Conservation (phyloP, 2,888 invertebrate genomes). For the Apantesis nais region DNA sequence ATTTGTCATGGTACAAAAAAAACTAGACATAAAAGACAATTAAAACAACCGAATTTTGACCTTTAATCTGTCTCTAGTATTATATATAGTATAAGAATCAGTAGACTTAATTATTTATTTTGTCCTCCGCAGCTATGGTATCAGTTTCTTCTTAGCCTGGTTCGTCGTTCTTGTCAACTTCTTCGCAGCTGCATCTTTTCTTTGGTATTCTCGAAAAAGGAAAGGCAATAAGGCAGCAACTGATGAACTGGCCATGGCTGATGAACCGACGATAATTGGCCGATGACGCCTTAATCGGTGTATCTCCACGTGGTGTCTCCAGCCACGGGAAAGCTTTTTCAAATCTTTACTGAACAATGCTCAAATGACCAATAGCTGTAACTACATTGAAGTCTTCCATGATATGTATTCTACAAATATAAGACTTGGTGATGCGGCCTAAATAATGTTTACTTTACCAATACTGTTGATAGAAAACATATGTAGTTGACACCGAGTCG, state of each 20-base stretch:
- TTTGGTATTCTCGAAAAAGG: slow-evolving; percentile 93
- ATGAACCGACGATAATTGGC: slow-evolving; percentile 93
- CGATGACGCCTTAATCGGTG: slow-evolving; percentile 78
- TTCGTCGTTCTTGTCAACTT: slow-evolving; percentile 90
- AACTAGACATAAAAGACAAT: too few relatives aligned
- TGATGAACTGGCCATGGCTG: slow-evolving; percentile 93
- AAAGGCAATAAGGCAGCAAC: slow-evolving; percentile 93
- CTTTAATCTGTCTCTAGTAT: too few relatives aligned
- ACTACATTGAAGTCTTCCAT: slow-evolving; percentile 76
- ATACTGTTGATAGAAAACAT: slow-evolving; percentile 12
- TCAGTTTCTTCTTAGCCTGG: slow-evolving; percentile 91
- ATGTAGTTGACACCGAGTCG: slow-evolving; percentile 5
- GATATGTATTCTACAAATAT: slow-evolving; percentile 54
- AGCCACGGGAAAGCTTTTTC: slow-evolving; percentile 64
- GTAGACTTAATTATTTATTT: background rate
- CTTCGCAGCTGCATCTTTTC: slow-evolving; percentile 89
- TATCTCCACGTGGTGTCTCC: slow-evolving; percentile 53
- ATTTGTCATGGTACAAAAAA: too few relatives aligned
- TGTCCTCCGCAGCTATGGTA: slow-evolving; percentile 86
- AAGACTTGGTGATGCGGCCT: slow-evolving; percentile 45
- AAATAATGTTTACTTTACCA: slow-evolving; percentile 26
- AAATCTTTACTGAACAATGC: slow-evolving; percentile 80
- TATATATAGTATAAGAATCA: too few relatives aligned
- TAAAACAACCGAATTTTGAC: too few relatives aligned
- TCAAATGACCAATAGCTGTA: slow-evolving; percentile 81